Conservation (phyloP, 1,140 invertebrate species). For the Temnothorax nylanderi region DNA sequence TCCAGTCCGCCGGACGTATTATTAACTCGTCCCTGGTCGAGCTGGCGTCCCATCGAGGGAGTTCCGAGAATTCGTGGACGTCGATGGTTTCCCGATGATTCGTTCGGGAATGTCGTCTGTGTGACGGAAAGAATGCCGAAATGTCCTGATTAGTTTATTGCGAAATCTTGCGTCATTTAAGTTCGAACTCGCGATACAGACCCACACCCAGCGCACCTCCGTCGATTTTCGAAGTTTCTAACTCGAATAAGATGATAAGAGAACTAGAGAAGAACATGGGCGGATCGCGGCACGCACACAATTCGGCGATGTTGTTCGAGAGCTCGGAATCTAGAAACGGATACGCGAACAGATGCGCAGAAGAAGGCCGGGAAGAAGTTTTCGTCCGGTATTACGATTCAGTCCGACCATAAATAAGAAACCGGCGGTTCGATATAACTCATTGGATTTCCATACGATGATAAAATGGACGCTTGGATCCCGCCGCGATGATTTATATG, state of each 20-base stretch:
- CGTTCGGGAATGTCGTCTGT: not conserved
- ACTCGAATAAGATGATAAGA: not conserved
- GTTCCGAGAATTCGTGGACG: slow-evolving; percentile 63
- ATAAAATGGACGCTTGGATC: slow-evolving; percentile 82
- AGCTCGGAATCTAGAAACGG: not conserved
- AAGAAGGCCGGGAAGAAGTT: slow-evolving; percentile 17
- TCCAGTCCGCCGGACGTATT: slow-evolving; percentile 67
- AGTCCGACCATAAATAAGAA: slow-evolving; percentile 80
- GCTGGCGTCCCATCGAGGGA: slow-evolving; percentile 35
- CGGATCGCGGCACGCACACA: not conserved
- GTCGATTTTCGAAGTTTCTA: not conserved
- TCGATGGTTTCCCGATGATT: slow-evolving; percentile 45
- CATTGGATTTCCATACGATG: slow-evolving; percentile 84
- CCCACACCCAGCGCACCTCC: not conserved
- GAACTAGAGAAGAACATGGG: not conserved
- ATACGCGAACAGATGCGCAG: slow-evolving; percentile 45
- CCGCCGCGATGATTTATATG: slow-evolving; percentile 81
- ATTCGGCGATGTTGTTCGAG: not conserved
- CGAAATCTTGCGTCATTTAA: not conserved
- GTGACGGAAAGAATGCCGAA: slow-evolving; percentile 11
- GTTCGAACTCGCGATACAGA: not conserved
- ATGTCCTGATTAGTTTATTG: not conserved
- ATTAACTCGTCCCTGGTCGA: slow-evolving; percentile 71
- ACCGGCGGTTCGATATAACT: slow-evolving; percentile 80
- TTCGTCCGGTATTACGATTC: slow-evolving; percentile 59